phyloP scores from a whole-genome alignment of 2,113 vertebrate species.

The Taxidea taxus region DNA sequence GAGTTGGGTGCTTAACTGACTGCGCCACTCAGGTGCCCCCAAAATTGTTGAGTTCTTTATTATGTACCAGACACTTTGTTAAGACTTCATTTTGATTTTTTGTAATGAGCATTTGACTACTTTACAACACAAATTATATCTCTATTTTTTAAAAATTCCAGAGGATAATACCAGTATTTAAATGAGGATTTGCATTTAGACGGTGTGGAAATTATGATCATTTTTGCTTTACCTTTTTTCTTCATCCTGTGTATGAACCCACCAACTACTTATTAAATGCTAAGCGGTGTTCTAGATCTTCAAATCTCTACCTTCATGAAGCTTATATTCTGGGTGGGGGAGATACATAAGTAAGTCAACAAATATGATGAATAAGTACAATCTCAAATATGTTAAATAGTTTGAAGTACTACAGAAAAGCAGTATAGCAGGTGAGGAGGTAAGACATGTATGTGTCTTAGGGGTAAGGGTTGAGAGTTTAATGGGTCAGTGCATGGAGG shows the following conservation, averaged over 20 bases:
- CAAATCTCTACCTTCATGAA: not conserved
- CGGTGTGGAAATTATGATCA: not conserved
- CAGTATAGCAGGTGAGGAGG: not conserved
- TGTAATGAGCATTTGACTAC: not conserved
- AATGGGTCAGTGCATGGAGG: not conserved
- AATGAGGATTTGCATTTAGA: constrained; percentile 23
- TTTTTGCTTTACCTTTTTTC: constrained; percentile 15
- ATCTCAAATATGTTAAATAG: not conserved
- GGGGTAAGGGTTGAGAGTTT: not conserved
- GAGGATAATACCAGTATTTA: not conserved
- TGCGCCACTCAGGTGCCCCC: not conserved
- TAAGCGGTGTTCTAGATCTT: not conserved
- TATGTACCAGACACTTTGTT: not conserved
- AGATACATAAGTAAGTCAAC: not conserved
- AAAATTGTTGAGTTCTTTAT: not conserved
- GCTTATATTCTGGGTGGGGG: not conserved
- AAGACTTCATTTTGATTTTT: constrained; percentile 18
- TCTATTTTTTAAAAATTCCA: not conserved
- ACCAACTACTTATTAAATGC: not conserved
- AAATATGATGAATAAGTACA: not conserved
- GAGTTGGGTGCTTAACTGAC: not conserved
- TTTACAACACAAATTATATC: not conserved
- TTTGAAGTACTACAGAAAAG: not conserved
- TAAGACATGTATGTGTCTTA: not conserved
- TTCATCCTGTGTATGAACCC: not conserved